Base-by-base conservation (phyloP, 2,113 vertebrate species). In the Acrocephalus kingi region DNA sequence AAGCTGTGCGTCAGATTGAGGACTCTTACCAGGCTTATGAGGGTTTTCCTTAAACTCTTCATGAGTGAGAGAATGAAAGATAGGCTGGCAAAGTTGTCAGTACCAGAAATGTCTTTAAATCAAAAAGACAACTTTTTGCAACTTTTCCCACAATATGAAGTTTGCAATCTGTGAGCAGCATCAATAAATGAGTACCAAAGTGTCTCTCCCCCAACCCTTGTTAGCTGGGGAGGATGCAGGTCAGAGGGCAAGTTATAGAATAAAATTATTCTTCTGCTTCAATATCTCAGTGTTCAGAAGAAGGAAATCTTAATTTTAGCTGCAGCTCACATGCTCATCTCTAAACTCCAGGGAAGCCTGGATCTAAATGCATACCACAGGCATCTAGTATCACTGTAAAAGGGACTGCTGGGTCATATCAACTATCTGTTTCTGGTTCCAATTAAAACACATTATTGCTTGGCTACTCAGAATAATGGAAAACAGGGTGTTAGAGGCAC, bases 361-460 rank as follows among this genome's bases (percentile, higher is more conserved):
- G 22, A 54, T 41, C 41, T 72, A 31, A 80, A 80, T 41, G 15
- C 0, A 1, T 1, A 2, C 15, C 22, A 23, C 0, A 0, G 21
- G 48, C 45, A 27, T 15, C 8, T 27, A 9, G 23, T 20, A 11
- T 13, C 68, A 39, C 35, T 75, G 30, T 24, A 31, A 55, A 82
- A 90, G 24, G 55, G 24, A 10, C 41, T 54, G 46, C 43, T 63
- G 71, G 39, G 21, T 49, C n/a, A 30, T 35, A 54, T 37, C 16
- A 37, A 67, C 13, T 71, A 51, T 33, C 35, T 24, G 2, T 63
- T 56, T 78, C 37, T 58, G n/a, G 13, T 75, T 72, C 49, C 52
- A 85, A 63, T 94, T 75, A 89, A 88, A 94, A 55, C 56, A 46
- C 10, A 3, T 71, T 62, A 81, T 88, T 92, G 61, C 68, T 73